Evolutionary conservation across 2,797 vertebrate species (phyloP).

Genomic region (Crotalus adamanteus): DNA sequence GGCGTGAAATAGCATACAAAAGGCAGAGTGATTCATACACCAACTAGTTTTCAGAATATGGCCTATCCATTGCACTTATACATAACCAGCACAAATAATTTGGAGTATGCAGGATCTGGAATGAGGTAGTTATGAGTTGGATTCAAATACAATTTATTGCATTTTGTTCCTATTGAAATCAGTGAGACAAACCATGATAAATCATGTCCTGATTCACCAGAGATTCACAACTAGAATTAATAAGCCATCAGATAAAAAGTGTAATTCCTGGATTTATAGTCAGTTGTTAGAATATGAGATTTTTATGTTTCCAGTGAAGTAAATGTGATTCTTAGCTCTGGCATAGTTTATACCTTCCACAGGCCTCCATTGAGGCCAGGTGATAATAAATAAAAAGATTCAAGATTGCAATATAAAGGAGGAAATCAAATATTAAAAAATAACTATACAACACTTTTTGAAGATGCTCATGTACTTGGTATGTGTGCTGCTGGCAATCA

Average conservation of each 20-base stretch:
- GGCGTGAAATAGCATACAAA: constrained; percentile 61
- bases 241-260: not conserved
- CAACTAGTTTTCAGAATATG: constrained; percentile 37
- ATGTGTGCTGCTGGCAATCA: not conserved
- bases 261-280: not conserved
- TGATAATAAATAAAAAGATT: not conserved
- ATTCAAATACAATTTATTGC: not conserved
- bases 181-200: not conserved
- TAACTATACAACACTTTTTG: not conserved
- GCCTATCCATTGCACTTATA: constrained; percentile 29
- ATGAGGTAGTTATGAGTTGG: not conserved
- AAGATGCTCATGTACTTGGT: not conserved
- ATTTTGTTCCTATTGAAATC: not conserved
- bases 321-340: constrained; percentile 10
- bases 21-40: constrained; percentile 62
- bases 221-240: not conserved
- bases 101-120: not conserved
- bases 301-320: constrained; percentile 4
- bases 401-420: not conserved
- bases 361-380: not conserved
- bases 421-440: constrained; percentile 3
- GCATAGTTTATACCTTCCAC: not conserved
- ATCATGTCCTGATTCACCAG: not conserved
- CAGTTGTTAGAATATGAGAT: not conserved
- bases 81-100: constrained; percentile 1